Evolutionary conservation across 2,113 vertebrate species (phyloP).

Genomic region (Oreotrochilus melanogaster): DNA sequence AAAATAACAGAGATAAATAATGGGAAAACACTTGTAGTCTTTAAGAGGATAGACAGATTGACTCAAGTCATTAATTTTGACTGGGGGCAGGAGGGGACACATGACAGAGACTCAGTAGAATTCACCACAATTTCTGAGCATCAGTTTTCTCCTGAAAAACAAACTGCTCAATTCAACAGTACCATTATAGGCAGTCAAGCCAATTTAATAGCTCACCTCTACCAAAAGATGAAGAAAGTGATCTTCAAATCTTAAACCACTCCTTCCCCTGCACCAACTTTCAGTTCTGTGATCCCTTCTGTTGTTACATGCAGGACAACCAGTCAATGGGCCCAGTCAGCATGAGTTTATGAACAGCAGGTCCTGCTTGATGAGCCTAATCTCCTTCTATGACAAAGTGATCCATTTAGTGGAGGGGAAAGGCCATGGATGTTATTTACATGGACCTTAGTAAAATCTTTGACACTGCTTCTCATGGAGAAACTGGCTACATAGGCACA

Average conservation of each 20-base stretch:
- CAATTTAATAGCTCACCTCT: not conserved
- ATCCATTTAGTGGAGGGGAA: too few species aligned
- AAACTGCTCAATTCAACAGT: not conserved
- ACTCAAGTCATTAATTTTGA: not conserved
- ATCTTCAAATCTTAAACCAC: not conserved
- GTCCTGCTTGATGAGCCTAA: too few species aligned
- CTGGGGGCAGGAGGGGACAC: accelerated
- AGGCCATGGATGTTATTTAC: too few species aligned
- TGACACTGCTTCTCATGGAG: too few species aligned
- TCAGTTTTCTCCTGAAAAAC: not conserved
- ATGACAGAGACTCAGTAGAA: not conserved
- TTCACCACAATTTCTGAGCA: not conserved
- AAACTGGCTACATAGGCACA: too few species aligned
- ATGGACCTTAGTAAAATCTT: too few species aligned
- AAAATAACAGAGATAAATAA: not conserved
- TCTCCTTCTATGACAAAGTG: too few species aligned
- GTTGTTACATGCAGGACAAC: too few species aligned
- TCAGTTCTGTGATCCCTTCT: not conserved
- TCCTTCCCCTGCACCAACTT: not conserved
- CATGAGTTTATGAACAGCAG: too few species aligned
- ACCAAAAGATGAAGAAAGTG: not conserved
- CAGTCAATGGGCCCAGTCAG: too few species aligned
- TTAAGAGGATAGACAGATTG: not conserved
- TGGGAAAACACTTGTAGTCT: not conserved
- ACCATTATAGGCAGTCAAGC: not conserved